Conservation (phyloP, 2,797 vertebrate species). For the Megaceryle alcyon region DNA sequence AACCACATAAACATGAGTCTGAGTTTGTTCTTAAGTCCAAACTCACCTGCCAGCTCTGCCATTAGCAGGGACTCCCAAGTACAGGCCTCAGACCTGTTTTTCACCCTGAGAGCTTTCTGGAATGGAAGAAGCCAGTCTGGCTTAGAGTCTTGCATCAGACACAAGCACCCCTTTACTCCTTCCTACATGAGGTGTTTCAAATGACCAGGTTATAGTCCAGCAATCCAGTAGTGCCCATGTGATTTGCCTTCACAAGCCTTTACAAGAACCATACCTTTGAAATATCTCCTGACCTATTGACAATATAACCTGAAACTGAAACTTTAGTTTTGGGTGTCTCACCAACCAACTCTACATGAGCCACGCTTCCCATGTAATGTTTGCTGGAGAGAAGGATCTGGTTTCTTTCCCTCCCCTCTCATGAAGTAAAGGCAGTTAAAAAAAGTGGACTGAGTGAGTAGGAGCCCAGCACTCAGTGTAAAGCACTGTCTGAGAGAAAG, state of each 20-base stretch:
- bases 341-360: neutral
- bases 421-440: constrained; percentile 24
- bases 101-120: neutral
- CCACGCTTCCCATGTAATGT: neutral
- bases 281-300: neutral
- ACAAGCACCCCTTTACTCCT: neutral
- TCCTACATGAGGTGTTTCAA: neutral
- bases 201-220: neutral
- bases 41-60: neutral
- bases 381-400: neutral
- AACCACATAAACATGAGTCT: neutral
- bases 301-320: neutral
- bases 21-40: neutral
- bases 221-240: neutral
- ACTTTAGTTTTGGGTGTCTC: neutral
- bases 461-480: neutral
- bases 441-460: neutral
- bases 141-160: neutral
- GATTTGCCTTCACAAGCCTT: neutral
- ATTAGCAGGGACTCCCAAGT: fast-evolving
- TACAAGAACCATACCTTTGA: neutral
- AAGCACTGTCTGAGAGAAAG: constrained; percentile 52
- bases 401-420: neutral
- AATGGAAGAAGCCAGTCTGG: neutral
- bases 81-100: neutral